These are phyloP conservation scores for Argopecten irradians DNA, from an alignment of 1,140 invertebrate genomes.

Conservation along the genomic window DNA sequence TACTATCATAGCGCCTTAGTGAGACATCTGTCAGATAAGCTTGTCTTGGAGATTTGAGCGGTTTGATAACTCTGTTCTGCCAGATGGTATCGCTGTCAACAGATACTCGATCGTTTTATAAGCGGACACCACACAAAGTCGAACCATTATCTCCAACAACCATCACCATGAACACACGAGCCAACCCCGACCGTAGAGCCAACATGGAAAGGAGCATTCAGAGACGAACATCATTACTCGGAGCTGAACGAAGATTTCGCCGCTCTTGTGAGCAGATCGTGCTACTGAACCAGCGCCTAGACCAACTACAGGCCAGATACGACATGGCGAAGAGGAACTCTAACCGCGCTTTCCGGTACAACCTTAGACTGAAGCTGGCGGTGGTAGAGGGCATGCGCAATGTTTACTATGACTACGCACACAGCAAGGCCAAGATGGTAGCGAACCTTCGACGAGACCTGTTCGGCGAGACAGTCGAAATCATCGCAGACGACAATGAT, in stretches of 20 bases:
- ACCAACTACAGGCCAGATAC: conserved; percentile 64
- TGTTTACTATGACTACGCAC: conserved; percentile 71
- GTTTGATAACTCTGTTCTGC: not conserved
- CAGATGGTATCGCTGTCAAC: not conserved
- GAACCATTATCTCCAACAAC: not conserved
- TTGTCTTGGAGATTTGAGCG: not conserved
- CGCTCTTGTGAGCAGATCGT: conserved; percentile 69
- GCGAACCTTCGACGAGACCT: conserved; percentile 61
- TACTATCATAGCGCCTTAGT: not conserved
- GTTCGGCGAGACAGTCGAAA: conserved; percentile 55
- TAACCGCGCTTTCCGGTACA: conserved; percentile 67
- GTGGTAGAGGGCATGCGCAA: conserved; percentile 68
- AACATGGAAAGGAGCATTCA: not conserved
- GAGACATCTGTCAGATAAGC: not conserved
- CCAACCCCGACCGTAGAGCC: not conserved
- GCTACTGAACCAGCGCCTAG: conserved; percentile 63
- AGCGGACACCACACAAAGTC: not conserved
- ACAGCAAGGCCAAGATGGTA: conserved; percentile 65
- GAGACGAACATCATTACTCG: conserved; percentile 20
- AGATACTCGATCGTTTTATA: not conserved
- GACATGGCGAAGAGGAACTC: conserved; percentile 59
- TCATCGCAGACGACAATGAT: conserved; percentile 42
- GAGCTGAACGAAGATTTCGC: conserved; percentile 51
- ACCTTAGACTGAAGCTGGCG: conserved; percentile 65
- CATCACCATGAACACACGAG: not conserved